Conservation (phyloP, 2,888 invertebrate genomes). For the Meiosimyza decipiens region DNA sequence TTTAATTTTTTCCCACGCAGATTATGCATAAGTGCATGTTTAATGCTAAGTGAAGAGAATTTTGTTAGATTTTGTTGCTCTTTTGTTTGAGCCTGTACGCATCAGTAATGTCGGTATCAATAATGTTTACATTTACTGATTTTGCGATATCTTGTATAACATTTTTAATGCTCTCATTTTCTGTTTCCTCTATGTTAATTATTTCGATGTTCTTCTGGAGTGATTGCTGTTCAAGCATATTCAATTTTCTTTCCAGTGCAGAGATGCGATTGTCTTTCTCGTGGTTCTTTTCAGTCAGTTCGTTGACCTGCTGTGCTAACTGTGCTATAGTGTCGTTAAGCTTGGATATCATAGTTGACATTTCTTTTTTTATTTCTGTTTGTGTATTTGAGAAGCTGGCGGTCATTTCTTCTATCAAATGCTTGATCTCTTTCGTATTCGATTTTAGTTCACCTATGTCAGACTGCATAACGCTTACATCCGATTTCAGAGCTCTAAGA, state of each 20-base stretch:
- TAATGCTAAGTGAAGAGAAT: too few relatives aligned
- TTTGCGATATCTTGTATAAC: not conserved
- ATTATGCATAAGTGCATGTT: too few relatives aligned
- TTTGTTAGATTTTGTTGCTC: not conserved
- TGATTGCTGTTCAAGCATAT: conserved; percentile 7
- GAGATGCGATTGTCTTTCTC: not conserved
- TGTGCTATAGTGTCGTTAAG: not conserved
- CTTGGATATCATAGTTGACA: not conserved
- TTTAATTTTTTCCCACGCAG: too few relatives aligned
- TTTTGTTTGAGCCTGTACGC: conserved; percentile 5
- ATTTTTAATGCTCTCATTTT: not conserved
- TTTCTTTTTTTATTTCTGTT: not conserved
- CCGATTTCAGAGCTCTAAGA: too few relatives aligned
- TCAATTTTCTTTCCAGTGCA: conserved; percentile 1
- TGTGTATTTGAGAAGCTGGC: not conserved
- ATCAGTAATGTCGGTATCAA: conserved; percentile 8
- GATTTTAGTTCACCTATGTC: conserved; percentile 1
- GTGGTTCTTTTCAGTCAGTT: not conserved
- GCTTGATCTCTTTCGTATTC: conserved; percentile 5
- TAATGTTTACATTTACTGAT: not conserved
- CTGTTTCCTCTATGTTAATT: not conserved
- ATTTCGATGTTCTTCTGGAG: conserved; percentile 11
- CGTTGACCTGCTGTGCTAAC: not conserved
- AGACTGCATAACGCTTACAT: not conserved
- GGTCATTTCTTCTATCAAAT: not conserved